Evolutionary conservation across 2,797 vertebrate genomes (phyloP).

Genomic region (Allenopithecus nigroviridis): DNA sequence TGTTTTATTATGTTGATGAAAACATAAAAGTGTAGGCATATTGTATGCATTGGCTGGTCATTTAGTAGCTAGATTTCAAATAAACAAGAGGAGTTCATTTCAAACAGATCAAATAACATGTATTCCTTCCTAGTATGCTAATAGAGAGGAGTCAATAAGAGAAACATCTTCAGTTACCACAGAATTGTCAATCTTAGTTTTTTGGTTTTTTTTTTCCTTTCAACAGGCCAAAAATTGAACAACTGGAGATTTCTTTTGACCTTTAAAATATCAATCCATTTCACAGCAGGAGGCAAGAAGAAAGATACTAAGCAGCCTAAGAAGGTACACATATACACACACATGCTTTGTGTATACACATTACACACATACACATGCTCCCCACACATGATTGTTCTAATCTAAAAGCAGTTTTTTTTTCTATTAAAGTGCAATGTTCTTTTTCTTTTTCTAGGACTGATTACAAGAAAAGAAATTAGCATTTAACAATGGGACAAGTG

Average conservation of each 20-base stretch:
- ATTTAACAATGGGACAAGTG: not conserved
- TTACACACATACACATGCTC: not conserved
- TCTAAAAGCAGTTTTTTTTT: not conserved
- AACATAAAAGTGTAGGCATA: not conserved
- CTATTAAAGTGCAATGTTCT: not conserved
- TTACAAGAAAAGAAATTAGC: not conserved
- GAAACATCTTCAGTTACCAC: not conserved
- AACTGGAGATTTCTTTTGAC: not conserved
- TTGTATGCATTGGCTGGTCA: not conserved
- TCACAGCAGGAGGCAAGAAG: not conserved
- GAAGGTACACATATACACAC: not conserved
- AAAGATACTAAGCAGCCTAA: not conserved
- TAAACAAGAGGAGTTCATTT: not conserved
- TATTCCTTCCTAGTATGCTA: not conserved
- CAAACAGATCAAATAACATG: not conserved
- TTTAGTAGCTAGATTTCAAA: not conserved
- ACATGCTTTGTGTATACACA: not conserved
- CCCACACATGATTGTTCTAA: not conserved
- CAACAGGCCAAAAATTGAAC: not conserved
- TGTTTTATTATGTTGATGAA: not conserved
- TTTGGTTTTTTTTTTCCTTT: not conserved
- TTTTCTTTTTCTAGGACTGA: not conserved
- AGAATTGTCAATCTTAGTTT: not conserved
- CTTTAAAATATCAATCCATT: slow-evolving; percentile 9
- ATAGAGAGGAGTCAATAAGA: not conserved